Conservation (phyloP, 1,140 invertebrate genomes). For the Metopolophium dirhodum region DNA sequence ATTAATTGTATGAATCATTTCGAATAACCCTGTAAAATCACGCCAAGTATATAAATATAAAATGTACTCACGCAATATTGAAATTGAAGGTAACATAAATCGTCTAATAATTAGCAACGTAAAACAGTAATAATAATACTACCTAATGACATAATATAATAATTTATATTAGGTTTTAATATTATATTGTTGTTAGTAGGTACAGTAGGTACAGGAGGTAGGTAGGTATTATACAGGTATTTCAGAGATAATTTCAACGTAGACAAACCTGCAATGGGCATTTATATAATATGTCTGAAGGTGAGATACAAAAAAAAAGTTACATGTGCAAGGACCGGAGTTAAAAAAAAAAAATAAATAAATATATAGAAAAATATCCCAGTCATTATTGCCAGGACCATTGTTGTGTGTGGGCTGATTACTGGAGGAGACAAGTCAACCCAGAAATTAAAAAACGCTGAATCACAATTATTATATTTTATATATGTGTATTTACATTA, state of each 20-base stretch:
- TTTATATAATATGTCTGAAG: background rate
- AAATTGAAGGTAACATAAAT: background rate
- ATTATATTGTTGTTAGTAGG: background rate
- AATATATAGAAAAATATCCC: conserved; percentile 39
- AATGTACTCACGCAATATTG: background rate
- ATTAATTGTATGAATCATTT: background rate
- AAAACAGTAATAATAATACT: background rate
- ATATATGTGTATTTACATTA: conserved; percentile 56
- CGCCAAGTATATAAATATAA: background rate
- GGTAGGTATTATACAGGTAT: background rate
- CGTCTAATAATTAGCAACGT: background rate
- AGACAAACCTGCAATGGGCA: background rate
- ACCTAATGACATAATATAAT: background rate
- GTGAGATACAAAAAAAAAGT: conserved; percentile 9
- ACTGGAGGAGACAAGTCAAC: conserved; percentile 53
- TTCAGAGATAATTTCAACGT: background rate
- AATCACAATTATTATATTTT: conserved; percentile 55
- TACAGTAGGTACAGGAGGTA: background rate
- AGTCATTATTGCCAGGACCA: conserved; percentile 57
- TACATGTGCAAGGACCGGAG: background rate
- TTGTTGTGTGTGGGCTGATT: conserved; percentile 57
- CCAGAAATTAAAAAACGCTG: conserved; percentile 56
- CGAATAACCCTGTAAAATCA: background rate
- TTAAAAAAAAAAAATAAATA: conserved; percentile 13
- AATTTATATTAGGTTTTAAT: background rate